Conservation (phyloP, 1,140 invertebrate species). For the Marisa cornuarietis region DNA sequence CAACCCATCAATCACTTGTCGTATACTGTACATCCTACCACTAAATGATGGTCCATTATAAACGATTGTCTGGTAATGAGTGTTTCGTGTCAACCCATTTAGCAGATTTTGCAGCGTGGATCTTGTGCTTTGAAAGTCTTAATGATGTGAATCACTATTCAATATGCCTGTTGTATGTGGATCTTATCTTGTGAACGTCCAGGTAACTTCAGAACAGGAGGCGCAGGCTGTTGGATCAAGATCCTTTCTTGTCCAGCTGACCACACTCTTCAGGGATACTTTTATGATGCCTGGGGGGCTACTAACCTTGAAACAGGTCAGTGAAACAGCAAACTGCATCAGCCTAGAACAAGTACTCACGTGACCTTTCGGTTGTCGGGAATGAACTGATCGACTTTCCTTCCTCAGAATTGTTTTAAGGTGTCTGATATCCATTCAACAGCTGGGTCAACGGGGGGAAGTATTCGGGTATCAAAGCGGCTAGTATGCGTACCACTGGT, state of each 20-base stretch:
- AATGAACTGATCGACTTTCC: neutral
- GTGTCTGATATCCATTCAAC: no score
- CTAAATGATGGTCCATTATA: no score
- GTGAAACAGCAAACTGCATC: neutral
- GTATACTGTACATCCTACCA: no score
- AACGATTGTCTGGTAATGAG: neutral
- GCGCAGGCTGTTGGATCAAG: slow-evolving; percentile 23
- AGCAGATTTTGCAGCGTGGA: no score
- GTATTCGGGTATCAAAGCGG: no score
- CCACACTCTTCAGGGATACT: slow-evolving; percentile 17
- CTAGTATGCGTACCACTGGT: no score
- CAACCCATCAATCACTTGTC: no score
- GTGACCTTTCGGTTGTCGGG: neutral
- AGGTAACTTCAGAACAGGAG: slow-evolving; percentile 10
- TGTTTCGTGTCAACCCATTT: no score
- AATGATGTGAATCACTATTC: no score
- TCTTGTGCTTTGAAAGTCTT: no score
- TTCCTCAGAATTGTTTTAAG: neutral
- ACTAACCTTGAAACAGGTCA: slow-evolving; percentile 18
- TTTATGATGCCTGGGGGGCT: slow-evolving; percentile 28
- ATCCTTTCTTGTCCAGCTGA: slow-evolving; percentile 24
- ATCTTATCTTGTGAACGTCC: neutral
- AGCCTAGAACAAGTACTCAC: neutral
- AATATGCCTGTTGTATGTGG: neutral
- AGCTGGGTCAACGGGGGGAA: no score